These are phyloP conservation scores for Heteronetta atricapilla DNA, from an alignment of 2,113 vertebrate genomes.

Conservation along the genomic window DNA sequence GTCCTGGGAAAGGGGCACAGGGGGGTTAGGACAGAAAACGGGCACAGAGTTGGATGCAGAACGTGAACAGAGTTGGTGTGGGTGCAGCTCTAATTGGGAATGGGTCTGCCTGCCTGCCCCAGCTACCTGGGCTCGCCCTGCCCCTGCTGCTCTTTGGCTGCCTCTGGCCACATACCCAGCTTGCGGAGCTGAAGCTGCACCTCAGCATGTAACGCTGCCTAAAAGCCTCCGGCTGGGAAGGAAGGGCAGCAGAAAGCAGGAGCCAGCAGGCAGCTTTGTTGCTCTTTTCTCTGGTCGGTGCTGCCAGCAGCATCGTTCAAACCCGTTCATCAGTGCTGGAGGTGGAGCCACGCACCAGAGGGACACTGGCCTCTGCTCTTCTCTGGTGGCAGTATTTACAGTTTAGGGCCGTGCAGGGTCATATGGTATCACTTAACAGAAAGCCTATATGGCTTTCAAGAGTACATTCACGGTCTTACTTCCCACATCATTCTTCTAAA, in stretches of 20 bases:
- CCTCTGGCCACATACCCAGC: neutral
- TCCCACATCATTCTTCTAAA: constrained; percentile 1
- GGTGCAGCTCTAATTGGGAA: constrained; percentile 52
- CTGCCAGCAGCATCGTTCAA: neutral
- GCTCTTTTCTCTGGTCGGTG: neutral
- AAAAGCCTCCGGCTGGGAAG: constrained; percentile 15
- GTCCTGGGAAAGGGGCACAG: neutral
- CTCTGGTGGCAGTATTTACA: neutral
- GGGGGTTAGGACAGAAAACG: constrained; percentile 30
- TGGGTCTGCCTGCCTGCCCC: constrained; percentile 33
- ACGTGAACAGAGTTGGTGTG: constrained; percentile 43
- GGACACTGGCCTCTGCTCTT: neutral
- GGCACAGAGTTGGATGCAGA: constrained; percentile 4
- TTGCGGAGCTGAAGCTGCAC: constrained; percentile 10
- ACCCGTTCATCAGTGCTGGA: neutral
- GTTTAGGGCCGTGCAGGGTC: neutral
- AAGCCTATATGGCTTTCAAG: neutral
- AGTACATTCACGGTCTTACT: neutral
- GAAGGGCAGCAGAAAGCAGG: neutral
- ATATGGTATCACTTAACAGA: neutral
- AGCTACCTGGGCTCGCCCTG: neutral
- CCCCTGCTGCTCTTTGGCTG: neutral
- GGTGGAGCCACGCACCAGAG: neutral
- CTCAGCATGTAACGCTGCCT: neutral
- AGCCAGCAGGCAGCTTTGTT: neutral